Base-by-base conservation (phyloP, 2,888 invertebrate species). In the Pterobdella sp. region DNA sequence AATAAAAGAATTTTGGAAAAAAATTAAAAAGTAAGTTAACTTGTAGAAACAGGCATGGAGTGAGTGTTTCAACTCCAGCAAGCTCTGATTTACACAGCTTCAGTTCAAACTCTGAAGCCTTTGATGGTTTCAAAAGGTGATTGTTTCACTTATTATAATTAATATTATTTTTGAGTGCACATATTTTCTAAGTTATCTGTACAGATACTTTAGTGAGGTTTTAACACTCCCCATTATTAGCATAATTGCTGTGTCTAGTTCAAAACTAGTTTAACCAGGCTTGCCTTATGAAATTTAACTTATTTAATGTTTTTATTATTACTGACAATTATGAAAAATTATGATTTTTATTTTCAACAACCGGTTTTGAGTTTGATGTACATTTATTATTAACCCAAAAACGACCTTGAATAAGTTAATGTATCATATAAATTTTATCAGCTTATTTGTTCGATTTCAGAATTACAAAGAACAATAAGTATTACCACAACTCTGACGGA, bases 401-500 rank as follows among this genome's bases (percentile, higher is more conserved):
- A n/a, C n/a, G n/a, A n/a, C n/a, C 49, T 42, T 42, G 49, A 42
- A 42, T 42, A 42, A 42, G 7, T 42, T 42, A 42, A 42, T 14
- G 49, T 7, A 42, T 42, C 22, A 42, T n/a, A n/a, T 42, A 22
- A 42, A 14, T 42, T 42, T 14, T 26, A 14, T 26, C 10, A 63
- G 10, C 26, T n/a, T 63, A 26, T n/a, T 63, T 63, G 7, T 63
- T 63, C 31, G 29, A 34, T n/a, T 14, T 14, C n/a, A 65, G 66
- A 35, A 32, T 32, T 3, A 22, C 32, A n/a, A 32, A 65, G 32
- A 65, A 65, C 32, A 65, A 65, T 4, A 63, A 63, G 31, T 29
- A 7, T 29, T 35, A 31, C n/a, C 49, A 42, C 42, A 42, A 49
- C 26, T 52, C 52, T 37, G 49, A 69, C 52, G 69, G 69, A 3